A percentile compares a stretch with the other conserved stretches of the same genome.
These are phyloP conservation scores for Lasioglossum figueresi DNA, from an alignment of 2,888 invertebrate genomes.

Conservation along the genomic window DNA sequence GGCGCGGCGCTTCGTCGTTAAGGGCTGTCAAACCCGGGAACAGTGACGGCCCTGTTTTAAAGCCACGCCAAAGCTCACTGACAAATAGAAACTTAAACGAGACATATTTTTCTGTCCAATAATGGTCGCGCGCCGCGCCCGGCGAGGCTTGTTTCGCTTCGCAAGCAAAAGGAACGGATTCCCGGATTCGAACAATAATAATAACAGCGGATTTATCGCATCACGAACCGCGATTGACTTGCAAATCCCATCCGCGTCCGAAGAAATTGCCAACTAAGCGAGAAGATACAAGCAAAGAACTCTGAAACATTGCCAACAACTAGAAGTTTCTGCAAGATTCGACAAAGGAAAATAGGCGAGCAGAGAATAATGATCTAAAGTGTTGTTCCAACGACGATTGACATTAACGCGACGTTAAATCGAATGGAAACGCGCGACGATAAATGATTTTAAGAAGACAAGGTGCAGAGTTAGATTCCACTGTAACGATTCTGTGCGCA, in stretches of 20 bases:
- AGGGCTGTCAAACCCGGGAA: slow-evolving; percentile 58
- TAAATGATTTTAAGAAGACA: not conserved
- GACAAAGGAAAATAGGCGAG: not conserved
- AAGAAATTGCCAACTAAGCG: slow-evolving; percentile 23
- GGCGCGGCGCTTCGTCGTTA: slow-evolving; percentile 52
- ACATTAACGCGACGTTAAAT: not conserved
- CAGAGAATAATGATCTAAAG: not conserved
- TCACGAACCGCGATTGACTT: not conserved
- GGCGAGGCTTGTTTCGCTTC: not conserved
- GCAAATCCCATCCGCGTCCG: not conserved
- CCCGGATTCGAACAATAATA: not conserved
- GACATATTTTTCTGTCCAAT: slow-evolving; percentile 6
- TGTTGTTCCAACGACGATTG: not conserved
- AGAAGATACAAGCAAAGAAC: slow-evolving; percentile 1
- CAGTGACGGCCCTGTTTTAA: slow-evolving; percentile 50
- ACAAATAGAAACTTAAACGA: slow-evolving; percentile 45
- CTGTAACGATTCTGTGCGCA: too few relatives aligned
- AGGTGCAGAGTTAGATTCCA: not conserved
- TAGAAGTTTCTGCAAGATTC: not conserved
- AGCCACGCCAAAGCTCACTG: slow-evolving; percentile 54
- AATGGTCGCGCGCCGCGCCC: not conserved
- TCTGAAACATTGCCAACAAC: not conserved
- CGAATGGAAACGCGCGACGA: not conserved
- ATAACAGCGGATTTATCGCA: not conserved
- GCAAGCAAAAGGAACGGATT: not conserved